Base-by-base conservation (phyloP, 2,797 vertebrate genomes). In the Anguilla anguilla region DNA sequence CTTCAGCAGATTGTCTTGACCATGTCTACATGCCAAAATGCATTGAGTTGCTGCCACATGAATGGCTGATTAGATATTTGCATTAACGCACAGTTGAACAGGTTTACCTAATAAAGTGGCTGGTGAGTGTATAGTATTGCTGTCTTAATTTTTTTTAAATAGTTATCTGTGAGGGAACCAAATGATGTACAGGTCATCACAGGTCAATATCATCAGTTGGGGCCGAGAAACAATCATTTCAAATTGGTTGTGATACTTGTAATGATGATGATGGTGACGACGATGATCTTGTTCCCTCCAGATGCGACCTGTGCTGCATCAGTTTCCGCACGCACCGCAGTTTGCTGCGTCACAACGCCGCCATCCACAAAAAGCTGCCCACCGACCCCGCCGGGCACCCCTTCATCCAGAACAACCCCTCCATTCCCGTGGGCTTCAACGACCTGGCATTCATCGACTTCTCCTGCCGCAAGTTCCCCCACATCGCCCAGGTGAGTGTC, bases 371-470 rank as follows among this genome's bases (percentile, higher is more conserved):
- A 92, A 96, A 98, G 89, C 97, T 99, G 91, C 98, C 98, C 90
- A 96, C 97, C 85, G 98, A 99, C 89, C 96, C 96, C 0, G 95
- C 90, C 31, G 98, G 98, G 85, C 97, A 94, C 13, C 98, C 98
- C 86, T 99, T 98, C 93, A 99, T 99, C 94, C 98, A 99, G 95
- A 99, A 95, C 96, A 99, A 99, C 93, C 98, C 98, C 90, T 98
- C 97, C 2, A 98, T 99, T 94, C 97, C 98, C 0, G 95, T 97
- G 49, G 98, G 98, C 93, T 99, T 99, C 96, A 98, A 98, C 0
- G 98, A 99, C 92, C 95, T 99, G 91, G 98, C 98, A 90, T 99
- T 99, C 96, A 98, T 97, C 0, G 98, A 99, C 95, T 99, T 99
- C 95, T 99, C 98, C 93, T 99, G 98, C 93, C 96, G 95, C 91